These are phyloP conservation scores for Lerema accius DNA, from an alignment of 1,140 invertebrate species.

Conservation along the genomic window DNA sequence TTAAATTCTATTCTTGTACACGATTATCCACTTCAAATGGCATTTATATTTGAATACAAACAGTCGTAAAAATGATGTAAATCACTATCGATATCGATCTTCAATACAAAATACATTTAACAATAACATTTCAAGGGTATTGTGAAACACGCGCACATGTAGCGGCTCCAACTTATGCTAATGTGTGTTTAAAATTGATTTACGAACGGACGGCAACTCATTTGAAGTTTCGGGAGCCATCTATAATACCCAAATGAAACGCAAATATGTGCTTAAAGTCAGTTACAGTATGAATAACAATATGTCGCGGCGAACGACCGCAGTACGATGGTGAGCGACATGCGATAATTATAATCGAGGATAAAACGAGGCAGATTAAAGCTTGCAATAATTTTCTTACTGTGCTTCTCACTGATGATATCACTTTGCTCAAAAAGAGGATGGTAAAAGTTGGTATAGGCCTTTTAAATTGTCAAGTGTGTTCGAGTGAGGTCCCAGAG, in stretches of 20 bases:
- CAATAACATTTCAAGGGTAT: conserved; percentile 7
- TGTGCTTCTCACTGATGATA: too few relatives aligned
- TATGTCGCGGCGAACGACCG: neutral
- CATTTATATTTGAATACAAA: neutral
- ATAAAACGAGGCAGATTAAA: neutral
- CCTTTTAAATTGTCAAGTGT: too few relatives aligned
- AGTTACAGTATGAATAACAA: conserved; percentile 21
- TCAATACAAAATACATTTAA: neutral
- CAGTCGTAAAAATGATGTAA: neutral
- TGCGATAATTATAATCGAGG: too few relatives aligned
- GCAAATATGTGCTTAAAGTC: conserved; percentile 28
- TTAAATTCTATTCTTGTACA: neutral
- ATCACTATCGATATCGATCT: neutral
- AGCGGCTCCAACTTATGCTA: conserved; percentile 14
- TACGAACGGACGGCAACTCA: conserved; percentile 15
- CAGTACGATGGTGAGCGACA: too few relatives aligned
- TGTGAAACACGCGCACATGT: conserved; percentile 17
- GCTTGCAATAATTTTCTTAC: too few relatives aligned
- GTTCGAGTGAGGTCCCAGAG: too few relatives aligned
- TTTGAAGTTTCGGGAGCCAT: conserved; percentile 8
- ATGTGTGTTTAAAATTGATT: conserved; percentile 30
- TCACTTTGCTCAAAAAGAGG: too few relatives aligned
- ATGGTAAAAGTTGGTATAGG: too few relatives aligned
- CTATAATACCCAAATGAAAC: conserved; percentile 17
- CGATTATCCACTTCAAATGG: neutral